phyloP scores from a whole-genome alignment of 2,888 invertebrate genomes.

The Drosophila algonquin region DNA sequence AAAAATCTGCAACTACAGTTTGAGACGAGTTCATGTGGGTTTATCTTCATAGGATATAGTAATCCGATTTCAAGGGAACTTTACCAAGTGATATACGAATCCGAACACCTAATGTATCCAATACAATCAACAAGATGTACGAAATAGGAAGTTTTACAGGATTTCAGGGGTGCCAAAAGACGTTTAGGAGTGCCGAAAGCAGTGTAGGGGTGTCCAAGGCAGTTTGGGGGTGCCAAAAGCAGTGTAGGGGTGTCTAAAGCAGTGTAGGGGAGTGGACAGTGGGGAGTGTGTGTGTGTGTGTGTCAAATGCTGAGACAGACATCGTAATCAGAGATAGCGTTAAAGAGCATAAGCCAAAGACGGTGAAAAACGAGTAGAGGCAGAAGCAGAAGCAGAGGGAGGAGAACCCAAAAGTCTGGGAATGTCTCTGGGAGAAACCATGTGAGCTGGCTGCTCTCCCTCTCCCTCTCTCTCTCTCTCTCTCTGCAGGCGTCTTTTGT shows the following conservation, averaged over 20 bases:
- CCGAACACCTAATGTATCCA: neutral
- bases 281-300: neutral
- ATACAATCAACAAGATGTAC: neutral
- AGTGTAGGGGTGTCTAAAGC: neutral
- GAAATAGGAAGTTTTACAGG: neutral
- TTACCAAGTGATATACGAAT: too few relatives aligned
- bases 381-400: neutral
- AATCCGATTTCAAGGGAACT: too few relatives aligned
- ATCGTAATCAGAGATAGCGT: constrained; percentile 26
- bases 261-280: constrained; percentile 4
- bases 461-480: constrained; percentile 1
- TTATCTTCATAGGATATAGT: too few relatives aligned
- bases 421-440: constrained; percentile 26
- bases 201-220: too few relatives aligned
- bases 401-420: constrained; percentile 20
- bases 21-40: too few relatives aligned
- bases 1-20: too few relatives aligned
- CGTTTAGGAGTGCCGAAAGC: neutral
- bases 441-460: constrained; percentile 28
- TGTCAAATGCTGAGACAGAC: constrained; percentile 26
- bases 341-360: constrained; percentile 2
- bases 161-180: neutral
- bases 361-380: too few relatives aligned
- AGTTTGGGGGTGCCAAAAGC: neutral
- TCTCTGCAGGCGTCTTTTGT: constrained; percentile 61